phyloP scores from a whole-genome alignment of 1,140 invertebrate genomes.

The Drosophila gunungcola region DNA sequence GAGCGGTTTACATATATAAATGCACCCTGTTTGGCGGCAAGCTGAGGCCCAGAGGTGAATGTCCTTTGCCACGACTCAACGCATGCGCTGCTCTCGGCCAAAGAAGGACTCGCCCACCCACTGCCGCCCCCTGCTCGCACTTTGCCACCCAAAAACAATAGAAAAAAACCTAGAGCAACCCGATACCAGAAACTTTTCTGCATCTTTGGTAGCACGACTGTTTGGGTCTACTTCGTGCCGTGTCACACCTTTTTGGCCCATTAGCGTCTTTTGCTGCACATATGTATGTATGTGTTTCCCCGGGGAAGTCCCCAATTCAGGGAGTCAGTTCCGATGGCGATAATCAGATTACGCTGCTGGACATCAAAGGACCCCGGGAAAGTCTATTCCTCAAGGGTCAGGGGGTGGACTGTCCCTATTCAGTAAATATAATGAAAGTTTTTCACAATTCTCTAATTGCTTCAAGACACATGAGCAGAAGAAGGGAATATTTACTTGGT shows the following conservation, averaged over 20 bases:
- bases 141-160: neutral
- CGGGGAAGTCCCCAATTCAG: neutral
- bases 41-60: constrained; percentile 68
- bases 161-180: neutral
- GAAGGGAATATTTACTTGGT: too few relatives aligned
- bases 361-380: neutral
- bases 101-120: neutral
- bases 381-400: neutral
- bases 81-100: constrained; percentile 54
- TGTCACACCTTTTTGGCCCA: constrained; percentile 24
- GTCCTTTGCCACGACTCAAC: constrained; percentile 55
- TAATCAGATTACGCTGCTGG: constrained; percentile 26
- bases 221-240: constrained; percentile 12
- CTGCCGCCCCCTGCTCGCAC: constrained; percentile 29
- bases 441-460: constrained; percentile 5
- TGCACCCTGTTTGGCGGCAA: constrained; percentile 77
- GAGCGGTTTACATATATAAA: constrained; percentile 58
- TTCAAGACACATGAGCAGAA: neutral
- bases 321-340: constrained; percentile 16
- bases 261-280: constrained; percentile 14
- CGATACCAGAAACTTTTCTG: neutral
- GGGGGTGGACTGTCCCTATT: neutral
- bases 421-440: neutral
- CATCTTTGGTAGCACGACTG: constrained; percentile 8
- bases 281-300: neutral